Evolutionary conservation across 2,888 invertebrate species (phyloP).

Genomic region (Lithosia quadra): DNA sequence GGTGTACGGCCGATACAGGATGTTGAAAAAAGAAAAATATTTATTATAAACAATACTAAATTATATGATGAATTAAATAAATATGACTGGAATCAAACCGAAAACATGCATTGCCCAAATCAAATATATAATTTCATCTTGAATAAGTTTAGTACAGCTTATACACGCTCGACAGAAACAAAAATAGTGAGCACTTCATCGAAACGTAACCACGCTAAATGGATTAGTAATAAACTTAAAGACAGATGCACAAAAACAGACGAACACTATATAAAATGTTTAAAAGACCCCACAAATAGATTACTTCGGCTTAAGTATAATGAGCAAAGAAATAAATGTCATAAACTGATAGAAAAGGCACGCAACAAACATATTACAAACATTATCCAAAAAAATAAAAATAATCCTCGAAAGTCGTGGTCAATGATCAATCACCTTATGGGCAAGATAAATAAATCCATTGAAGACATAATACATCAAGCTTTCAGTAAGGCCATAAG

Average conservation of each 20-base stretch:
- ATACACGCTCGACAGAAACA: background rate
- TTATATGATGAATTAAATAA: conserved; percentile 2
- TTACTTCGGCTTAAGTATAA: background rate
- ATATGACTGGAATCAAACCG: background rate
- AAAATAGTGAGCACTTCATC: background rate
- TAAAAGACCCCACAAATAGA: conserved; percentile 3
- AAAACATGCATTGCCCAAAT: too few species aligned
- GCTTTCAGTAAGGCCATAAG: too few species aligned
- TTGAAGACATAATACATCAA: too few species aligned
- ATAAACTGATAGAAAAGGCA: background rate
- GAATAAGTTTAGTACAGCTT: background rate
- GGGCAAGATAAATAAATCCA: too few species aligned
- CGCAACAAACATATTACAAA: background rate
- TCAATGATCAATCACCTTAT: background rate
- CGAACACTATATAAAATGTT: too few species aligned
- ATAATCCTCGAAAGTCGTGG: background rate
- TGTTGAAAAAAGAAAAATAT: background rate
- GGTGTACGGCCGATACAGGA: too few species aligned
- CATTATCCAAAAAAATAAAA: too few species aligned
- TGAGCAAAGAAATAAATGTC: background rate
- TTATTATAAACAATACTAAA: background rate
- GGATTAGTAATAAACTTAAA: too few species aligned
- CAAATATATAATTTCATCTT: background rate
- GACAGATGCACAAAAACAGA: too few species aligned
- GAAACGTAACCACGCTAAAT: too few species aligned